phyloP scores from a whole-genome alignment of 2,797 vertebrate genomes.

The Syngnathus rostellatus region DNA sequence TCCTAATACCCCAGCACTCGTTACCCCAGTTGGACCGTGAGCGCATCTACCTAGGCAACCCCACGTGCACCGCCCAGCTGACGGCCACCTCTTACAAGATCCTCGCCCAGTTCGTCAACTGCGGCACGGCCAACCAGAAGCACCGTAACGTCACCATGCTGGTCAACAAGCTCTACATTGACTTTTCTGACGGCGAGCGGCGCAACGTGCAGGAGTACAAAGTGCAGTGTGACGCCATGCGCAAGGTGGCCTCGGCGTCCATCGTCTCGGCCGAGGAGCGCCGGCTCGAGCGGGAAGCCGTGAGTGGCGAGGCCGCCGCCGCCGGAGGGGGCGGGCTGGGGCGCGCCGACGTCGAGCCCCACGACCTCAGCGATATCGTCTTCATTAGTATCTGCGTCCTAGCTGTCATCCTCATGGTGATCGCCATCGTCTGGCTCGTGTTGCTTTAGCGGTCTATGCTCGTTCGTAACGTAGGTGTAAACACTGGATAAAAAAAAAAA shows the following conservation, averaged over 20 bases:
- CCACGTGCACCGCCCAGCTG: slow-evolving; percentile 77
- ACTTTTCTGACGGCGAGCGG: slow-evolving; percentile 71
- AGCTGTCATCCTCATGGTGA: slow-evolving; percentile 91
- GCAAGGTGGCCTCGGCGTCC: slow-evolving; percentile 80
- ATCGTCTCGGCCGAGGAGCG: slow-evolving; percentile 77
- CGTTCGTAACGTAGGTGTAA: background rate
- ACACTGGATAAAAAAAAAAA: no score
- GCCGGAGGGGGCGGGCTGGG: slow-evolving; percentile 6
- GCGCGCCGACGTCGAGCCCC: slow-evolving; percentile 45
- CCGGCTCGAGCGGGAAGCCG: slow-evolving; percentile 67
- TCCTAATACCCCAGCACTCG: slow-evolving; percentile 79
- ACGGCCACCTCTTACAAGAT: slow-evolving; percentile 81
- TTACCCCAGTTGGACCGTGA: slow-evolving; percentile 82
- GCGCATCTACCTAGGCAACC: slow-evolving; percentile 86
- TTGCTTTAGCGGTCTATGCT: slow-evolving; percentile 69
- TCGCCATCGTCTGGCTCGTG: slow-evolving; percentile 88
- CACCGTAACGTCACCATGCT: slow-evolving; percentile 83
- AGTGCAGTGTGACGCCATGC: slow-evolving; percentile 85
- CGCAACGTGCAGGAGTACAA: slow-evolving; percentile 79
- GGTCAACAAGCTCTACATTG: slow-evolving; percentile 87
- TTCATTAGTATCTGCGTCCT: slow-evolving; percentile 96
- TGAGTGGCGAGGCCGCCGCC: slow-evolving; percentile 59
- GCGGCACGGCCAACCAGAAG: slow-evolving; percentile 85
- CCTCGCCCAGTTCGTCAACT: slow-evolving; percentile 88
- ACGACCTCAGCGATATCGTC: slow-evolving; percentile 88